Evolutionary conservation across 2,113 vertebrate species (phyloP).

Genomic region (Rhinopomastus cyanomelas): DNA sequence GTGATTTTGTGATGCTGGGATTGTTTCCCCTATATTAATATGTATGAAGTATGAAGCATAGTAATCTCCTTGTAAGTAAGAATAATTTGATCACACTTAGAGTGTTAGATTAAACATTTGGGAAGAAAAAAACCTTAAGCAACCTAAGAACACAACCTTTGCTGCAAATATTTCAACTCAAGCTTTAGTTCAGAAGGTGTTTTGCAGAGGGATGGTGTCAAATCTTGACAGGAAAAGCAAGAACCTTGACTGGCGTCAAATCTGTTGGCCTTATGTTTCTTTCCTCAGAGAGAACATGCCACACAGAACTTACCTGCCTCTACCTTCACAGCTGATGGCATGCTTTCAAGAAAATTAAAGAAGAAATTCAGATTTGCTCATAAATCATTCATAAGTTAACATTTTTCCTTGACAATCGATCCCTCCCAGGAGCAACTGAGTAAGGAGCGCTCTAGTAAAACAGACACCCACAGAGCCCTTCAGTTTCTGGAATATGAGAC

Average conservation of each 20-base stretch:
- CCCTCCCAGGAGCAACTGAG: background rate
- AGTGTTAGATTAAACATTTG: background rate
- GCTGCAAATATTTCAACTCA: background rate
- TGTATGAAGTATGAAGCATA: background rate
- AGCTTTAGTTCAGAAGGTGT: background rate
- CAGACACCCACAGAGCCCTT: background rate
- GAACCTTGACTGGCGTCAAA: background rate
- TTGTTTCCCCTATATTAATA: background rate
- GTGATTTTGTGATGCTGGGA: too few relatives aligned
- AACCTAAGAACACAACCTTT: background rate
- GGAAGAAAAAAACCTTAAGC: accelerated
- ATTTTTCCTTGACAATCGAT: conserved; percentile 20
- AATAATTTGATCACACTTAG: background rate
- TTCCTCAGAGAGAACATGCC: background rate
- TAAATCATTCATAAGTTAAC: conserved; percentile 53
- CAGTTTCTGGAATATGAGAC: conserved; percentile 1
- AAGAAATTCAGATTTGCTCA: background rate
- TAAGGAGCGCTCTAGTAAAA: background rate
- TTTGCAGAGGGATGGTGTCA: background rate
- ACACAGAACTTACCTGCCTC: background rate
- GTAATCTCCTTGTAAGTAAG: background rate
- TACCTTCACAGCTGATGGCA: background rate
- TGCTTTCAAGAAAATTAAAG: background rate
- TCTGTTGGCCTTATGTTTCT: background rate
- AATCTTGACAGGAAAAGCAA: background rate